Base-by-base conservation (phyloP, 1,140 invertebrate species). In the Neodiprion fabricii region DNA sequence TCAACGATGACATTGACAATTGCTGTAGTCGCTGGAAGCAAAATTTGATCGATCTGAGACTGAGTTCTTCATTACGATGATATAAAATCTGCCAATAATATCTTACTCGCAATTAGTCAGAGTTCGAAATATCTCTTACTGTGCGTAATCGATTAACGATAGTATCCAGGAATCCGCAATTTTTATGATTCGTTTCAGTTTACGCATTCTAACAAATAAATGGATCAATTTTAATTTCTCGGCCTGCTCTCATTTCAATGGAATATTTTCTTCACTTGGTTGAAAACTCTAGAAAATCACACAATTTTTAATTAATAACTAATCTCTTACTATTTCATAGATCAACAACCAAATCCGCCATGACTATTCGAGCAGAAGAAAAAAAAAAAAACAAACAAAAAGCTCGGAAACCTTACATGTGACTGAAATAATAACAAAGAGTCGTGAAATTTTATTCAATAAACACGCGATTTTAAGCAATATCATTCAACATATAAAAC, bases 1-100 rank as follows among this genome's bases (percentile, higher is more conserved):
- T 75, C 73, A 71, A 76, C 65, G 65, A 83, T 81, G 82, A 84
- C 81, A 81, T 81, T 81, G 76, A 82, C 75, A 81, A 80, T 85
- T 77, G 61, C 21, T 48, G 76, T 78, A 61, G 9, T 66, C 65
- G 66, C 74, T 40, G 28, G 49, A 61, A 49, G 67, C 72, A 61
- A 68, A 66, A 73, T 28, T 47, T 14, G 12, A 74, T 17, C 67
- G 67, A 48, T 48, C 48, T 48, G 71, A 40, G 68, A 69, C 61
- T 71, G 65, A 75, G 9, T 40, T 76, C 71, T 66, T 69, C 40
- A 72, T 47, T 65, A 72, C 61, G 11, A 17, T 71, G 70, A 67
- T 74, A 40, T 53, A 17, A 68, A 74, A 61, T 9, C 53, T 12
- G 9, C 28, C 4, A 61, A 61, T 61, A 61, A 4, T 61, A 7